Evolutionary conservation across 2,888 invertebrate genomes (phyloP), one percentile per base, ranked within the genome.

Genomic region (Ametastegia equiseti): DNA sequence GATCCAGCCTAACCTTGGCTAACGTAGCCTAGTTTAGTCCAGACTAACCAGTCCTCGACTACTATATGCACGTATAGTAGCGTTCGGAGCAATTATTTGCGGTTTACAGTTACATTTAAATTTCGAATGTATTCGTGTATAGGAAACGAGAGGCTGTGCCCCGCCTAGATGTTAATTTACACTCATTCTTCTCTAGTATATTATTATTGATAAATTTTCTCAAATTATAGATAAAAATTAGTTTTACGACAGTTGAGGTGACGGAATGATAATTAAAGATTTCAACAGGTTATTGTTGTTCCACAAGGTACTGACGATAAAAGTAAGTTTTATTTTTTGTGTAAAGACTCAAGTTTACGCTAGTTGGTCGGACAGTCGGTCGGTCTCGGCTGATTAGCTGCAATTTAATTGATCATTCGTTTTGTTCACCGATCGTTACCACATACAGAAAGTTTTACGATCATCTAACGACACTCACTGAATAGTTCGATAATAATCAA

Each of bases 81-180:
- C 60, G 42, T 60, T 57, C 42, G 13, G 60, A 57, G 63, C 42
- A 78, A 78, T 78, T 78, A 78, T 78, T 60, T 63, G 60, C 78
- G 60, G 30, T 78, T 78, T 78, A 78, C 78, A 57, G 78, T 78
- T 78, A 78, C 60, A 57, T 78, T 45, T 39, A 45, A 78, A 78
- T 78, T 78, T 78, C 60, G 30, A 60, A 78, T 15, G 9, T 27
- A 0, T 9, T 1, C 19, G 15, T 45, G 19, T 54, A 36, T 63
- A 13, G 11, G 15, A n/a, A n/a, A n/a, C n/a, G n/a, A n/a, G n/a
- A n/a, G n/a, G n/a, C n/a, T 63, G 11, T 36, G 5, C 30, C 30
- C 9, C 15, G n/a, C 30, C 19, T 36, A 36, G 2, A 13, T 15
- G 36, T 63, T 7, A 33, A 36, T 63, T 30, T 15, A 15, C n/a